Base-by-base conservation (phyloP, 92 coral and sea anemone species). In the Siderastrea radians region DNA sequence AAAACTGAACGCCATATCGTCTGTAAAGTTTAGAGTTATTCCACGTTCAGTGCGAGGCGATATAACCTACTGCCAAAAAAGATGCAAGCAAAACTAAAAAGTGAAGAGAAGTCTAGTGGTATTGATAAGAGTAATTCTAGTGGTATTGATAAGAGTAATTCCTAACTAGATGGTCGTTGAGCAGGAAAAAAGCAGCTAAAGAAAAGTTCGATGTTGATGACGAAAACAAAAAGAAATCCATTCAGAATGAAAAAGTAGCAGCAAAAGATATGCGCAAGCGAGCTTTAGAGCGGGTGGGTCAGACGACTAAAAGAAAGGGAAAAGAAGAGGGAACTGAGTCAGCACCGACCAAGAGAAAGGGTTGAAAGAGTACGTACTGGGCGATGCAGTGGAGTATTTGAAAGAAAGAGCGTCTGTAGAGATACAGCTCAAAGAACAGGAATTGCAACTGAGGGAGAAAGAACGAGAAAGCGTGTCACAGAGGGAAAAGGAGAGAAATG, bases 61-160 rank as follows among this genome's bases (percentile, higher is more conserved):
- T 69, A 67, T 43, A 81, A 72, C 52, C 68, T 83, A 15, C 80
- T 91, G 16, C 64, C 85, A 5, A 77, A 91, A 45, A 91, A 66
- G 76, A 72, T 80, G 60, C 79, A 67, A 66, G 84, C 38, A 44
- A 86, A 66, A 65, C 53, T 91, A 81, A 72, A 65, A 13, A 86
- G 60, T 9, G 94, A 91, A 54, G 80, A 88, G 80, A 74, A 43
- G 66, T 78, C 88, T 44, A 81, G 88, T 68, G 87, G 93, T 61
- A 90, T 86, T 10, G 90, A 81, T 43, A 73, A 63, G n/a, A n/a
- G n/a, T n/a, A n/a, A n/a, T n/a, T n/a, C n/a, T n/a, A n/a, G n/a
- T n/a, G n/a, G n/a, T n/a, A n/a, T n/a, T n/a, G n/a, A n/a, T n/a
- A n/a, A n/a, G n/a, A n/a, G n/a, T 2, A 75, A 71, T 43, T 79